phyloP scores from a whole-genome alignment of 2,888 invertebrate species.

The Rhamnusium bicolor region DNA sequence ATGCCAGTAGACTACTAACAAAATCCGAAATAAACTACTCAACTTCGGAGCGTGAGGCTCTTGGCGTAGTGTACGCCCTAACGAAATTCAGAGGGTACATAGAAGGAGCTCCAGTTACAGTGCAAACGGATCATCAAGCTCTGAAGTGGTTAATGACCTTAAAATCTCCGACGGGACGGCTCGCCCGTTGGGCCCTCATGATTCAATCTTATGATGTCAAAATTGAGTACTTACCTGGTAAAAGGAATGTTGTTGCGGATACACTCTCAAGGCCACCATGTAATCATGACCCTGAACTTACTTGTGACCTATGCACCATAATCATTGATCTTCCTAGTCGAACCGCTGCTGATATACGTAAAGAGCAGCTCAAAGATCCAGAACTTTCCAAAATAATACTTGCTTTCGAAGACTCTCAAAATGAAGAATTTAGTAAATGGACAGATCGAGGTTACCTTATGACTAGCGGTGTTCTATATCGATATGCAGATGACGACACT shows the following conservation, averaged over 20 bases:
- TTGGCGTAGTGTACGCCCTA: conserved; percentile 60
- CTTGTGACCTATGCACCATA: too few relatives aligned
- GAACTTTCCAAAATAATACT: conserved; percentile 50
- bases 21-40: conserved; percentile 52
- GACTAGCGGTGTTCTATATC: conserved; percentile 51
- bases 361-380: conserved; percentile 50
- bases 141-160: conserved; percentile 69
- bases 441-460: conserved; percentile 53
- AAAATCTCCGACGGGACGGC: conserved; percentile 60
- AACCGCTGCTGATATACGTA: neutral
- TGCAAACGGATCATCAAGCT: conserved; percentile 70
- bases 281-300: too few relatives aligned
- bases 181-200: conserved; percentile 69
- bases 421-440: conserved; percentile 38
- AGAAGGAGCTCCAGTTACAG: conserved; percentile 61
- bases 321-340: too few relatives aligned
- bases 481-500: conserved; percentile 34
- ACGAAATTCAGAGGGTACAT: conserved; percentile 65
- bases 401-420: conserved; percentile 38
- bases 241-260: conserved; percentile 22
- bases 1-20: conserved; percentile 53
- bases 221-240: conserved; percentile 40
- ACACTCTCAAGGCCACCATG: too few relatives aligned
- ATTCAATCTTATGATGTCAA: conserved; percentile 63
- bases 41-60: conserved; percentile 50